These are phyloP conservation scores for Tetramorium simillimum DNA, from an alignment of 1,140 invertebrate species.

Conservation along the genomic window DNA sequence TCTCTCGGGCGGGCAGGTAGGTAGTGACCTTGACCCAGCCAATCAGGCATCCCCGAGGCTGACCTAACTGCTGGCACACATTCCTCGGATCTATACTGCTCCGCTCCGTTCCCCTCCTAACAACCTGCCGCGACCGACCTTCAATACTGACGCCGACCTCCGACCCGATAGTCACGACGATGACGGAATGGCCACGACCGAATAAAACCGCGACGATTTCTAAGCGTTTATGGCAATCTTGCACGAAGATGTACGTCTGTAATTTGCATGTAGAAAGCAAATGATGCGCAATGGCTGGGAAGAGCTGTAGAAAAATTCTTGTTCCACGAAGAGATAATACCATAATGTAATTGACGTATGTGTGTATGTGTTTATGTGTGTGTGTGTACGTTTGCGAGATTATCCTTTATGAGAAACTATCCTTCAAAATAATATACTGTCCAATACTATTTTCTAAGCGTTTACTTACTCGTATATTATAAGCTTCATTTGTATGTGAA, in stretches of 20 bases:
- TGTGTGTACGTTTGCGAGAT: not conserved
- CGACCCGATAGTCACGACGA: slow-evolving; percentile 62
- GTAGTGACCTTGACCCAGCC: slow-evolving; percentile 78
- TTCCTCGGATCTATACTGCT: slow-evolving; percentile 68
- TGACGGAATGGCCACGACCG: slow-evolving; percentile 43
- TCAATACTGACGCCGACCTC: slow-evolving; percentile 61
- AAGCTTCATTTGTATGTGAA: not conserved
- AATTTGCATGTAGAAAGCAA: slow-evolving; percentile 29
- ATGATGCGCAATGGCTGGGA: not conserved
- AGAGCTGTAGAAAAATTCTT: slow-evolving; percentile 5
- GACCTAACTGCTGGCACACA: slow-evolving; percentile 78
- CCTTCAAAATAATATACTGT: not conserved
- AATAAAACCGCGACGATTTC: slow-evolving; percentile 27
- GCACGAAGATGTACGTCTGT: slow-evolving; percentile 3
- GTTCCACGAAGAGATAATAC: not conserved
- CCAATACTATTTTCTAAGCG: not conserved
- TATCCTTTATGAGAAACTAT: not conserved
- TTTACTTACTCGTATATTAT: not conserved
- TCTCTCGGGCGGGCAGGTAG: slow-evolving; percentile 30
- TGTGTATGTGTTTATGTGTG: too few species aligned
- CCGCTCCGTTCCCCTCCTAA: slow-evolving; percentile 37
- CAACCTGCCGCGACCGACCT: slow-evolving; percentile 52
- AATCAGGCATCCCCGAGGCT: slow-evolving; percentile 74
- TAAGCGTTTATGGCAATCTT: slow-evolving; percentile 24
- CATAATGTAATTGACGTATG: not conserved